Evolutionary conservation across 2,797 vertebrate species (phyloP), one percentile per base, ranked within the genome.

Genomic region (Ficedula albicollis): DNA sequence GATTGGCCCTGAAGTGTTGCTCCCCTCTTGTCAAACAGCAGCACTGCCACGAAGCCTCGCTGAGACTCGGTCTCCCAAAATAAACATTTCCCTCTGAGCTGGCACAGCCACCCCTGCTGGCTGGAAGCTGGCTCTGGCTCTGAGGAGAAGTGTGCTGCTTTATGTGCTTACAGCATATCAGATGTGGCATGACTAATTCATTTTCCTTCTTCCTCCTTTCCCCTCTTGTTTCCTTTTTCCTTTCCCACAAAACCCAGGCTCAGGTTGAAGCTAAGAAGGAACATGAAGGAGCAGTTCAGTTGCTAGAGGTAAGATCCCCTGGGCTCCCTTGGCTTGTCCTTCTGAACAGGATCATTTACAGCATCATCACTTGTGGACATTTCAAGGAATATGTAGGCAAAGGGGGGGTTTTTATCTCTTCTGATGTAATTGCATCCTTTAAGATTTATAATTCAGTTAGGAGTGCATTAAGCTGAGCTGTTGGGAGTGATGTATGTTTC

Each of bases 221-320:
- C 55, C 64, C 32, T 17, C 4, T 30, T 7, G 5, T 15, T 3
- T 5, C 12, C 13, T 7, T 16, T 4, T 9, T 3, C 18, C 38
- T 48, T 72, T 22, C 3, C 64, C 25, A 69, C 92, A 15, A 92
- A 91, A 93, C 27, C 84, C 62, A 99, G 99, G 99, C 99, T 99
- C 99, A 99, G 98, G 99, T 99, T 98, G 99, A 99, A 98, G 99
- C 99, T 94, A 99, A 99, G 98, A 99, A 99, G 97, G 99, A 99
- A 79, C 99, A 99, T 98, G 99, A 99, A 97, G 99, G 99, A 10
- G 99, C 99, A 39, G 99, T 99, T 91, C 99, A 99, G 96, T 97
- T 99, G 97, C 98, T 99, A 99, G 99, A 99, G 99, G 99, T 99
- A 98, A 99, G 99, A 94, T n/a, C 15, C 34, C 17, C 38, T 60